Evolutionary conservation across 2,888 invertebrate genomes (phyloP).

Genomic region (Melinaea menophilus): DNA sequence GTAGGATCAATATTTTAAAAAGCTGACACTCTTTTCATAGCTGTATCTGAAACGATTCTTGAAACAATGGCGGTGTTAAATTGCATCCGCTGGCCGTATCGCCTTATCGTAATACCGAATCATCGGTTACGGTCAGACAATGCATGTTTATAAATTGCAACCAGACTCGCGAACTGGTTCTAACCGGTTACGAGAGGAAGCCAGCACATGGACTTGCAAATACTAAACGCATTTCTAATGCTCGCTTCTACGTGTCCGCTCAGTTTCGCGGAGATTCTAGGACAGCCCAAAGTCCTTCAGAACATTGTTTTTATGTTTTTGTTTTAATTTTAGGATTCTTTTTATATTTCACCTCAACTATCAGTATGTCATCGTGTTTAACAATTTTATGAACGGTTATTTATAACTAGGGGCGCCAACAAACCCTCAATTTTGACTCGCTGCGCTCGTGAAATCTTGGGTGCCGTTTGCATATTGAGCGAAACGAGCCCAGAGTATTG

Average conservation of each 20-base stretch:
- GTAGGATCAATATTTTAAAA: not conserved
- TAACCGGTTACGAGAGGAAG: not conserved
- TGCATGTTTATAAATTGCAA: not conserved
- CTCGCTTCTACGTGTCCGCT: not conserved
- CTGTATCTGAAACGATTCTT: not conserved
- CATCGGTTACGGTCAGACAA: not conserved
- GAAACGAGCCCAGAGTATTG: too few relatives aligned
- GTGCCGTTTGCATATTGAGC: too few relatives aligned
- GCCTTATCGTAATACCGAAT: not conserved
- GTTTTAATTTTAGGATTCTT: too few relatives aligned
- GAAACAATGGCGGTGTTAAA: constrained; percentile 5
- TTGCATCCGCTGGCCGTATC: not conserved
- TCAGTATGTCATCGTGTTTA: too few relatives aligned
- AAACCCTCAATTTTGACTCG: too few relatives aligned
- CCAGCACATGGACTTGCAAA: not conserved
- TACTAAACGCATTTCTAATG: not conserved
- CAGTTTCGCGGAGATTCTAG: not conserved
- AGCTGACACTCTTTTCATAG: not conserved
- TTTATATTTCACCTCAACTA: too few relatives aligned
- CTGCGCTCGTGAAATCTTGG: too few relatives aligned
- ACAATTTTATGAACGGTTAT: too few relatives aligned
- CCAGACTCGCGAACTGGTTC: not conserved
- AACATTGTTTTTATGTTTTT: too few relatives aligned
- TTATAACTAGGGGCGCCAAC: too few relatives aligned
- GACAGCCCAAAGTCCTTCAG: not conserved